These are phyloP conservation scores for Microtus montanus DNA, from an alignment of 2,113 vertebrate species.

Conservation along the genomic window DNA sequence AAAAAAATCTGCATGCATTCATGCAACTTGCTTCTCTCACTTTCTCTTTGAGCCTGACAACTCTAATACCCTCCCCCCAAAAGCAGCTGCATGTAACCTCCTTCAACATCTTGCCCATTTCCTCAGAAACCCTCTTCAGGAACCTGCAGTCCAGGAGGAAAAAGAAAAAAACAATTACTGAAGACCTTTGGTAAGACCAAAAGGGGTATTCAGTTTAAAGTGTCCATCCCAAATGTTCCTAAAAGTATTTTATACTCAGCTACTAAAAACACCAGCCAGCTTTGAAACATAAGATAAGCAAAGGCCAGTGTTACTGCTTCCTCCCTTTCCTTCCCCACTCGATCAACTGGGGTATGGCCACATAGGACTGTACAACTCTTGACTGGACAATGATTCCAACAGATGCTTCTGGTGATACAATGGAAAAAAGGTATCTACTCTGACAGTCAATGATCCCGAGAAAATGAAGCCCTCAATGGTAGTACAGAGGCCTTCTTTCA, in stretches of 20 bases:
- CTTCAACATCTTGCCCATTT: conserved; percentile 97
- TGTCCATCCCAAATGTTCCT: conserved; percentile 76
- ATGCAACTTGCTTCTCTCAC: conserved; percentile 92
- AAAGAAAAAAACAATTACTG: conserved; percentile 93
- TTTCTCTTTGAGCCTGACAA: conserved; percentile 83
- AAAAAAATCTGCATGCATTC: conserved; percentile 92
- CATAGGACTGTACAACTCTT: not conserved
- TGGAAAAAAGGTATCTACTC: not conserved
- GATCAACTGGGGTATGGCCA: not conserved
- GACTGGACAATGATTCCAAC: not conserved
- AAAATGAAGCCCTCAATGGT: conserved; percentile 42
- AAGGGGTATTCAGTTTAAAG: conserved; percentile 83
- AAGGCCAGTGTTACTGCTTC: not conserved
- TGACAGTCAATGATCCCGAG: conserved; percentile 6
- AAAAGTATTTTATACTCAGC: conserved; percentile 67
- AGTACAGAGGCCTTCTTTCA: not conserved
- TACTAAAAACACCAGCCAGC: conserved; percentile 65
- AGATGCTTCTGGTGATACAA: conserved; percentile 17
- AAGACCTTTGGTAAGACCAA: conserved; percentile 84
- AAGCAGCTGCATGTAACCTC: conserved; percentile 96
- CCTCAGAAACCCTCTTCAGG: conserved; percentile 99
- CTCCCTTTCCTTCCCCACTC: conserved; percentile 11
- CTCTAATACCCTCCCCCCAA: conserved; percentile 84
- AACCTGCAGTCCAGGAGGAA: conserved; percentile 98
- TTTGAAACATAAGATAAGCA: conserved; percentile 27